Evolutionary conservation across 1,140 invertebrate species (phyloP), one percentile per base, ranked within the genome.

Genomic region (Lepidostoma basale): DNA sequence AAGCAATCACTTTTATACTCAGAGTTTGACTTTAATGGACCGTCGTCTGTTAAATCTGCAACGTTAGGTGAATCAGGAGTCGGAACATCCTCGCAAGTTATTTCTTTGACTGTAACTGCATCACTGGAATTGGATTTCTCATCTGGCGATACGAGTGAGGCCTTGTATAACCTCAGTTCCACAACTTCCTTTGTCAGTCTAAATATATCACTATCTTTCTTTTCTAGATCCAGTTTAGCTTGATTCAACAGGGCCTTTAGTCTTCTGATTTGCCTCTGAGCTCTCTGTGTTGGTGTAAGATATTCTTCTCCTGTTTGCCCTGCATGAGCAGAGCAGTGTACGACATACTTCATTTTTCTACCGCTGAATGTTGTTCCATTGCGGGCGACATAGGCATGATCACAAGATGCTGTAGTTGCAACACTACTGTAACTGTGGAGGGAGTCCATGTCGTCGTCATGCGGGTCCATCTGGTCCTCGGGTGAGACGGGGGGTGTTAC

Each of bases 251-350:
- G 78, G 58, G 84, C 83, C 85, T 93, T 88, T 6, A 89, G 81
- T 56, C 89, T 88, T 47, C 89, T 85, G 16, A 95, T 88, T 79
- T 93, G 91, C 71, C 87, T 84, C 74, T 92, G 89, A 5, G 92
- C 90, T 69, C 92, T 82, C 76, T 95, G 93, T 0, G 93, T 94
- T 2, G 93, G 93, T 36, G 93, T 94, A 22, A 95, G 82, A 78
- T 95, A 95, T 74, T 93, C 90, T 47, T 92, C 88, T 8, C 86
- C 88, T 58, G 87, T 85, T 30, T 89, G 85, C 0, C 87, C 88
- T n/a, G 87, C 86, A 77, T 91, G 88, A 70, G 89, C 88, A 10
- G 89, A 90, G 76, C 92, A 94, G 77, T 94, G 92, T 23, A 94
- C 86, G 25, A 93, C 89, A 77, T 93, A 93, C 73, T 90, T 89